Percentiles rank a stretch among this genome's conserved stretches.
Evolutionary conservation across 2,888 invertebrate species (phyloP).

Genomic region (Apantesis nais): DNA sequence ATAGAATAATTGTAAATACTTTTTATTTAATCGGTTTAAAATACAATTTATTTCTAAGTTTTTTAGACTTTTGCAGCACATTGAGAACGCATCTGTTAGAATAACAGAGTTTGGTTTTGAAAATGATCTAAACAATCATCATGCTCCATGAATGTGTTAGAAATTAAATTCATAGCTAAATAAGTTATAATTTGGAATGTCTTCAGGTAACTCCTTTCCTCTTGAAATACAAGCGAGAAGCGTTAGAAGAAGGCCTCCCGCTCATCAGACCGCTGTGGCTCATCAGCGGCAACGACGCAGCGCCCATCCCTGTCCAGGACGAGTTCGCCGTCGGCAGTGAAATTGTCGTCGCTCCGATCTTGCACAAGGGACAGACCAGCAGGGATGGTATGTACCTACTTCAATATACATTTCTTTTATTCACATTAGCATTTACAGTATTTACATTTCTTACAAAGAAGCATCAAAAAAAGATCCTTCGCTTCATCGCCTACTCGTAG

Average conservation of each 20-base stretch:
- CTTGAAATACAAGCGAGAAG: constrained; percentile 91
- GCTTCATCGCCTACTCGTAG: too few relatives aligned
- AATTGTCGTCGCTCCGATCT: constrained; percentile 95
- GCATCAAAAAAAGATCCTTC: too few relatives aligned
- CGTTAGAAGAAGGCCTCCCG: constrained; percentile 92
- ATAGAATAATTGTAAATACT: too few relatives aligned
- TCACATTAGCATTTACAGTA: too few relatives aligned
- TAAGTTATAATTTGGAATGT: constrained; percentile 15
- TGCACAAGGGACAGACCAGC: constrained; percentile 88
- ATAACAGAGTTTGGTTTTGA: too few relatives aligned
- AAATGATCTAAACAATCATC: too few relatives aligned
- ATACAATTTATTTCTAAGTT: too few relatives aligned
- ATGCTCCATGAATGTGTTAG: background rate
- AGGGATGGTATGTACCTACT: constrained; percentile 85
- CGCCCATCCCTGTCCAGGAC: constrained; percentile 89
- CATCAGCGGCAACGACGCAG: constrained; percentile 92
- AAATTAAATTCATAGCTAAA: background rate
- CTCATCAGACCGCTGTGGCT: constrained; percentile 96
- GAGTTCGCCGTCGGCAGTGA: constrained; percentile 96
- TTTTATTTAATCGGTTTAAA: too few relatives aligned
- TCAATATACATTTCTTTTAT: too few relatives aligned
- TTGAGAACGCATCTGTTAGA: too few relatives aligned
- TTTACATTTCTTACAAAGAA: too few relatives aligned
- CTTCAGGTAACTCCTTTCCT: constrained; percentile 90
- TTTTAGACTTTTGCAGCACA: too few relatives aligned